Evolutionary conservation across 2,888 invertebrate species (phyloP).

Genomic region (Pollenia griseotomentosa): DNA sequence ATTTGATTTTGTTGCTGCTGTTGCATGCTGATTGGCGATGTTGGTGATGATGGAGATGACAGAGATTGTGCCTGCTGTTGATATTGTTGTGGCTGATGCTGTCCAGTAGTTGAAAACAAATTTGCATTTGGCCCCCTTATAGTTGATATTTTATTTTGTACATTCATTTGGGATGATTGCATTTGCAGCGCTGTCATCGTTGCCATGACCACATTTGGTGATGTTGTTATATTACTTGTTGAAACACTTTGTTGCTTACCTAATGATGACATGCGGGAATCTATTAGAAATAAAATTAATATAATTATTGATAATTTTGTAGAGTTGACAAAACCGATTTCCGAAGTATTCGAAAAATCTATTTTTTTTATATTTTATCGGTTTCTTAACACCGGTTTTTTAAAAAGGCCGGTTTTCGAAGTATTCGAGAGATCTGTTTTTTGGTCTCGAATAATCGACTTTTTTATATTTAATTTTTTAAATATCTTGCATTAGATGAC

Average conservation of each 20-base stretch:
- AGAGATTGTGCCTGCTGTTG: slow-evolving; percentile 58
- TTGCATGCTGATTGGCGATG: slow-evolving; percentile 70
- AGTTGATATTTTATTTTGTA: slow-evolving; percentile 55
- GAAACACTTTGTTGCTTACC: slow-evolving; percentile 78
- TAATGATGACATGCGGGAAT: slow-evolving; percentile 64
- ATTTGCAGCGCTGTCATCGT: slow-evolving; percentile 69
- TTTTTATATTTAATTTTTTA: too few relatives aligned
- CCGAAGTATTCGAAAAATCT: too few relatives aligned
- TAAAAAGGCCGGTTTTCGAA: too few relatives aligned
- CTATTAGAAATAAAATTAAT: slow-evolving; percentile 44
- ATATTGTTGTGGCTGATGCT: slow-evolving; percentile 53
- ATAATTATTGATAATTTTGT: neutral
- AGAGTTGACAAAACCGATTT: too few relatives aligned
- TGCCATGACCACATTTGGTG: slow-evolving; percentile 54
- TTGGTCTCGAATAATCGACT: too few relatives aligned
- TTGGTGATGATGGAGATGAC: slow-evolving; percentile 72
- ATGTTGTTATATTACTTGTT: slow-evolving; percentile 79
- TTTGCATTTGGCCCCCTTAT: slow-evolving; percentile 37
- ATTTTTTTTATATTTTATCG: too few relatives aligned
- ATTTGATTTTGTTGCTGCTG: slow-evolving; percentile 42
- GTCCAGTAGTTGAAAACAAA: slow-evolving; percentile 59
- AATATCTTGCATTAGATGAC: too few relatives aligned
- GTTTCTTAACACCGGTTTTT: too few relatives aligned
- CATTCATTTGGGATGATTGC: slow-evolving; percentile 65
- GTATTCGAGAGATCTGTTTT: too few relatives aligned